Conservation (phyloP, 2,797 vertebrate genomes). For the Brachymystax lenok region DNA sequence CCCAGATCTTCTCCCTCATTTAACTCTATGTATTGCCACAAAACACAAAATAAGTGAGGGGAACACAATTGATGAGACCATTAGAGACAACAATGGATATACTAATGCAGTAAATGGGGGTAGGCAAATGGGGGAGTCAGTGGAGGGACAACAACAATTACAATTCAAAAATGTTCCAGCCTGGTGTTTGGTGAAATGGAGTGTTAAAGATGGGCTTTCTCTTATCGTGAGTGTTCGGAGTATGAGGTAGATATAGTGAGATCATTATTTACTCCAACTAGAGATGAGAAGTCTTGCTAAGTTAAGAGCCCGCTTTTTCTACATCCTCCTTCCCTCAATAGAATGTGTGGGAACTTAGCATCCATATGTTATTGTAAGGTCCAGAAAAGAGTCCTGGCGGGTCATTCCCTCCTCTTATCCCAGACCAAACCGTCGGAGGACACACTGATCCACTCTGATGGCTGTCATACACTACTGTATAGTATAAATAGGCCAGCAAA, state of each 20-base stretch:
- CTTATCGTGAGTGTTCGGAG: background rate
- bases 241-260: background rate
- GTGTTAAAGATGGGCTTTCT: background rate
- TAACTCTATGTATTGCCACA: conserved; percentile 45
- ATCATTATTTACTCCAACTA: background rate
- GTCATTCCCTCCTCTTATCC: conserved; percentile 65
- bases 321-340: background rate
- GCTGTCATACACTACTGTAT: too few species aligned
- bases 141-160: conserved; percentile 14
- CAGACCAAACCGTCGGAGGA: conserved; percentile 47
- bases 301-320: background rate
- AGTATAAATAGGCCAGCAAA: conserved; percentile 45
- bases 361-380: conserved; percentile 59
- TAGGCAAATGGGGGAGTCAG: conserved; percentile 10
- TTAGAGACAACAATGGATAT: conserved; percentile 57
- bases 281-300: background rate
- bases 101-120: conserved; percentile 23
- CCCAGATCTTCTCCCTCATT: conserved; percentile 63
- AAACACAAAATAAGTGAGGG: conserved; percentile 34
- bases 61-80: conserved; percentile 47
- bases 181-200: background rate
- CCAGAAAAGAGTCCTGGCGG: conserved; percentile 68
- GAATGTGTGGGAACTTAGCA: conserved; percentile 49
- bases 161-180: background rate
- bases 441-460: too few species aligned